Base-by-base conservation (phyloP, 2,113 vertebrate species). In the rat (Rattus norvegicus) region DNA sequence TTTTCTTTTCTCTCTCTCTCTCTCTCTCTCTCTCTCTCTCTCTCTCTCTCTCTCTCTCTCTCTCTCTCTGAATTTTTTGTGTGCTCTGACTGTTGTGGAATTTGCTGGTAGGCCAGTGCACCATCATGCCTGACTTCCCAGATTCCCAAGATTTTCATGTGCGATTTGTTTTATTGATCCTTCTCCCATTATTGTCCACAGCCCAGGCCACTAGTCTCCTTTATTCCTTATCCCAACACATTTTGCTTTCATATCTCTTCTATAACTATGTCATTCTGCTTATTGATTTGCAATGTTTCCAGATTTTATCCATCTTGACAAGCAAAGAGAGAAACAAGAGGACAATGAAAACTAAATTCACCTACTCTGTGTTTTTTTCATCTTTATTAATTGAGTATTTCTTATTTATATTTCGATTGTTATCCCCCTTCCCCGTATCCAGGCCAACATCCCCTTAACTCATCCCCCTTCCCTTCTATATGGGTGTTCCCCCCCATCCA, bases 321-420 rank as follows among this genome's bases (percentile, higher is more conserved):
- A 59, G 90, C 67, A 83, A 76, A 97, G 69, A 73, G 49, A 11
- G 49, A 52, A 72, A 43, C 14, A 94, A 52, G 36, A 69, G 30
- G 36, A 93, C 65, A 93, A 54, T 72, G 61, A 89, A 94, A 12
- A 95, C 89, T 81, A 86, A 93, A 43, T 43, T 43, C 43, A 43
- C 43, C 43, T 43, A 43, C 43, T 43, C 43, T 43, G 43, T 43
- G 43, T 43, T 43, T 43, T 43, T 43, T 43, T 43, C 3, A 43
- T 43, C 43, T 43, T 43, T 43, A 43, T 43, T 43, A 43, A 43
- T 43, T 43, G 43, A 43, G 43, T 43, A 43, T 43, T 43, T 43
- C 43, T 43, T 43, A 43, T 43, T 43, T 43, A 43, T 3, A 43
- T 43, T 43, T 43, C 43, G 43, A 43, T 43, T 43, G 43, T 43